Conservation (phyloP, 23 tunicate species). For the Botrylloides violaceus region DNA sequence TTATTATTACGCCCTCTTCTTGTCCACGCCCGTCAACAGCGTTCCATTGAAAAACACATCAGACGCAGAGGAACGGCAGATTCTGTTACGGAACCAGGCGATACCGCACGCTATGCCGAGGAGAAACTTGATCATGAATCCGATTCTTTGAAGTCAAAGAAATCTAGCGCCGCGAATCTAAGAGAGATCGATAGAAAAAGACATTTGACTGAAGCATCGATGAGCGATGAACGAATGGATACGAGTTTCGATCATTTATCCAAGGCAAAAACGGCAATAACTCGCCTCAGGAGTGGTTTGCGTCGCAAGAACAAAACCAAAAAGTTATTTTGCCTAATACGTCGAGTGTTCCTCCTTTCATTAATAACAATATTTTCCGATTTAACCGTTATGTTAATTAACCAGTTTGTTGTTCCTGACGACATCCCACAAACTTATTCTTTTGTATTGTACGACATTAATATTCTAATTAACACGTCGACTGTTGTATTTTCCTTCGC, state of each 20-base stretch:
- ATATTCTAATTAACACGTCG: background rate
- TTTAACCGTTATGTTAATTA: conserved; percentile 2
- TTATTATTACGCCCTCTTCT: background rate
- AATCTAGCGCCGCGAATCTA: background rate
- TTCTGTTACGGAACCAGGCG: background rate
- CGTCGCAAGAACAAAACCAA: background rate
- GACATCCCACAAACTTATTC: conserved; percentile 17
- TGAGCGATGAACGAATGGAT: background rate
- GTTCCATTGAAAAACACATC: background rate
- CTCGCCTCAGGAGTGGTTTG: background rate
- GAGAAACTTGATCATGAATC: background rate
- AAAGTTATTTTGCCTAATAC: background rate
- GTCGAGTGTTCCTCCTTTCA: background rate
- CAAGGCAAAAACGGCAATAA: background rate
- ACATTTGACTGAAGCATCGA: background rate
- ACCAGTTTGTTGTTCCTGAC: conserved; percentile 5
- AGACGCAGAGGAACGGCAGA: background rate
- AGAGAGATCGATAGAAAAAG: background rate
- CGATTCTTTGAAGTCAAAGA: background rate
- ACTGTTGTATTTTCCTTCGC: conserved; percentile 10
- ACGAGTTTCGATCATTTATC: too few relatives aligned
- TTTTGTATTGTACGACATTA: conserved; percentile 7
- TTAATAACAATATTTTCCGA: background rate
- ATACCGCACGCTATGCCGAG: background rate
- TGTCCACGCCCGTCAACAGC: background rate